Evolutionary conservation across 2,888 invertebrate species (phyloP), one percentile per base, ranked within the genome.

Genomic region (Erynnis tages): DNA sequence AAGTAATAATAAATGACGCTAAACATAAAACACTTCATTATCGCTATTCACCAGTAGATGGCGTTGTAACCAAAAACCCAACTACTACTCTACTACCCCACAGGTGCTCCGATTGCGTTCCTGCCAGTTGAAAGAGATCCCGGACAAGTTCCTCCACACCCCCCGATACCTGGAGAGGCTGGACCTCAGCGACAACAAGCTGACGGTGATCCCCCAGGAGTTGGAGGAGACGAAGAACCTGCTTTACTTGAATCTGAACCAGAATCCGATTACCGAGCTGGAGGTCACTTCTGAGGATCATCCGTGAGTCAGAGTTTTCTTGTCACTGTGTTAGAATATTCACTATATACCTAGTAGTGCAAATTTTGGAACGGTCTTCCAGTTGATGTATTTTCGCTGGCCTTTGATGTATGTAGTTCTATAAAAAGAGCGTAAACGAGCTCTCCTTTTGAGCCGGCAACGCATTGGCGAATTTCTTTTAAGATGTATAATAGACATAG

Each of bases 61-160:
- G 27, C 41, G 29, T 17, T 43, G 29, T 43, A 30, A 10, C 25
- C 14, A 25, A 14, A 1, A 14, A n/a, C 8, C 27, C 7, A 37
- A 10, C 17, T 11, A 16, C 2, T 21, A 10, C 5, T 4, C 4
- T 21, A 38, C 5, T 11, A 23, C 2, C 8, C 5, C 8, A 10
- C 69, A 94, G 94, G 87, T 91, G 3, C 81, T 96, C 11, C 92
- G 95, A 64, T 76, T 96, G 72, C 92, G 94, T 0, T 91, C 92
- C 44, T 94, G 94, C 59, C 86, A 91, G 46, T 70, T 96, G 0
- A 73, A 78, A 0, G 82, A 86, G 1, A 74, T 96, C 14, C 94
- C 94, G 0, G 91, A 92, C 8, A 84, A 91, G 57, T 88, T 94
- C 61, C 86, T 96, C 1, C 93, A 94, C 71, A 91, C 93, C 0